Conservation (phyloP, 2,888 invertebrate species). For the Bombylius discolor region DNA sequence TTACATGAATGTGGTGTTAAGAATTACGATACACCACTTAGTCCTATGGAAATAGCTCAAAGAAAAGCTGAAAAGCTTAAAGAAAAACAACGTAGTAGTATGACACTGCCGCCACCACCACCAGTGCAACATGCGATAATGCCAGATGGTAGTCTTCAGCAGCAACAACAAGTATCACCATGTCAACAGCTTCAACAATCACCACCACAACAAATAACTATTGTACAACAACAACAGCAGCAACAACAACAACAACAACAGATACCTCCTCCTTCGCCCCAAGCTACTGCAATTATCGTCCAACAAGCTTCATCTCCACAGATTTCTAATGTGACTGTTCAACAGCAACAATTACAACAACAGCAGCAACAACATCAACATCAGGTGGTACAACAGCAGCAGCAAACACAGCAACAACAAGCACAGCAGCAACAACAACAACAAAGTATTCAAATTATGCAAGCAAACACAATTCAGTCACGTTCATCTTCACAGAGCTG, state of each 20-base stretch:
- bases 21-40: constrained; percentile 70
- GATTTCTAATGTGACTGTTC: background rate
- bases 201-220: constrained; percentile 8
- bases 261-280: constrained; percentile 11
- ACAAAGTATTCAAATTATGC: constrained; percentile 19
- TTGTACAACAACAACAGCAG: constrained; percentile 17
- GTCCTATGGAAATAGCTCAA: constrained; percentile 68
- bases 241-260: constrained; percentile 10
- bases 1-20: constrained; percentile 70
- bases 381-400: constrained; percentile 25
- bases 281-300: background rate
- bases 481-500: constrained; percentile 20
- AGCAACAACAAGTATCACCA: constrained; percentile 37
- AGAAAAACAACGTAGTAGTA: constrained; percentile 60
- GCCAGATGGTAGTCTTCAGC: constrained; percentile 23
- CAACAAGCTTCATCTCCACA: background rate
- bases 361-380: constrained; percentile 20
- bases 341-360: constrained; percentile 16
- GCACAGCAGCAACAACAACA: constrained; percentile 19
- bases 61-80: constrained; percentile 71
- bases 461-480: constrained; percentile 19
- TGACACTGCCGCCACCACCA: constrained; percentile 42
- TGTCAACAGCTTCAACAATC: constrained; percentile 28
- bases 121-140: constrained; percentile 21
- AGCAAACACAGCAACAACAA: constrained; percentile 15